Percentiles rank a stretch among this genome's conserved stretches.
phyloP scores from a whole-genome alignment of 2,113 vertebrate genomes.

The Hyla sarda region DNA sequence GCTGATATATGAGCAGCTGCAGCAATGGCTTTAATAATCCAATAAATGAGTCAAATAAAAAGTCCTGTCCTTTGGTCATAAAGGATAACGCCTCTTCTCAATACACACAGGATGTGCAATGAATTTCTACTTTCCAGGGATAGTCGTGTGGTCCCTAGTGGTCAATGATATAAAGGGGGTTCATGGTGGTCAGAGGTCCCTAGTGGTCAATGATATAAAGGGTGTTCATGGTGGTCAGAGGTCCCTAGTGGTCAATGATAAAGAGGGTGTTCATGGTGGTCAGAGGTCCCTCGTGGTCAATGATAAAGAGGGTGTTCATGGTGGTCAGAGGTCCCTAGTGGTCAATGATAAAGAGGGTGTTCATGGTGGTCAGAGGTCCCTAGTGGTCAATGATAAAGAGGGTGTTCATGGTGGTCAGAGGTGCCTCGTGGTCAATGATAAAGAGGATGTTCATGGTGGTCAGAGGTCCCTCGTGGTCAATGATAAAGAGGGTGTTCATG shows the following conservation, averaged over 20 bases:
- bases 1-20: neutral
- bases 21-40: constrained; percentile 15
- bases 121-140: neutral
- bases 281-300: neutral
- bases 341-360: too few species aligned
- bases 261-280: neutral
- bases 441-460: neutral
- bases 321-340: too few species aligned
- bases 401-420: too few species aligned
- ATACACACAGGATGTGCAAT: neutral
- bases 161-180: neutral
- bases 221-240: neutral
- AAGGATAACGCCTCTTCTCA: neutral
- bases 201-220: neutral
- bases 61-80: neutral
- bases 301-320: neutral
- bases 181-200: neutral
- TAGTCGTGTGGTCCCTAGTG: neutral
- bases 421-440: too few species aligned
- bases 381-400: too few species aligned
- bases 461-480: neutral
- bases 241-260: too few species aligned
- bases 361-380: too few species aligned
- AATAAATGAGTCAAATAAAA: constrained; percentile 3
- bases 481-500: neutral